phyloP scores from a whole-genome alignment of 1,140 invertebrate species.

The Neuroterus valhalla region DNA sequence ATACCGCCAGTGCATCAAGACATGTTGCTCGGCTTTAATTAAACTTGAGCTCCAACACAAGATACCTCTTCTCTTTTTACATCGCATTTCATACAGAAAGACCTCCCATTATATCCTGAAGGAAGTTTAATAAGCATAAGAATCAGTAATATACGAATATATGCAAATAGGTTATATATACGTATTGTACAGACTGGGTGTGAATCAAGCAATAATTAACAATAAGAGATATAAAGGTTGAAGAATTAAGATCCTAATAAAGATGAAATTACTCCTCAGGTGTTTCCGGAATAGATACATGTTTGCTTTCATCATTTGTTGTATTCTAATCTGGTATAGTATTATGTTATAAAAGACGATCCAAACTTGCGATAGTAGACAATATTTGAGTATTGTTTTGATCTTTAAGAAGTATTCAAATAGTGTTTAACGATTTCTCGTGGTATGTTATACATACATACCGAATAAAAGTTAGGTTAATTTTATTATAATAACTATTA shows the following conservation, averaged over 20 bases:
- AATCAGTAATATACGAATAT: background rate
- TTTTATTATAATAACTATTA: too few relatives aligned
- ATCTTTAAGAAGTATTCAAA: too few relatives aligned
- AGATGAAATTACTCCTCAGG: background rate
- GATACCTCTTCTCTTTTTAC: background rate
- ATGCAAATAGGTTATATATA: background rate
- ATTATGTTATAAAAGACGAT: too few relatives aligned
- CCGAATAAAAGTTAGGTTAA: too few relatives aligned
- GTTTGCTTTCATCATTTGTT: background rate
- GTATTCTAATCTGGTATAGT: background rate
- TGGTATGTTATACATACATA: too few relatives aligned
- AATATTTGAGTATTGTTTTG: too few relatives aligned
- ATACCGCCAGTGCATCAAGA: too few relatives aligned
- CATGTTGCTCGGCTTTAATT: conserved; percentile 4
- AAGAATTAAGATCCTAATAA: background rate
- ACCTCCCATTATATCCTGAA: conserved; percentile 9
- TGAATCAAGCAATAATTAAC: background rate
- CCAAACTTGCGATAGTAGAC: too few relatives aligned
- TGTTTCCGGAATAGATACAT: background rate
- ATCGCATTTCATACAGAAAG: conserved; percentile 13
- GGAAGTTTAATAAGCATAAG: conserved; percentile 13
- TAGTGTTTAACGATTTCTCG: too few relatives aligned
- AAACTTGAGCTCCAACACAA: background rate
- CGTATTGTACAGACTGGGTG: background rate
- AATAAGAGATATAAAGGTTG: background rate